phyloP scores from a whole-genome alignment of 2,888 invertebrate genomes.

The Ctena decussata region DNA sequence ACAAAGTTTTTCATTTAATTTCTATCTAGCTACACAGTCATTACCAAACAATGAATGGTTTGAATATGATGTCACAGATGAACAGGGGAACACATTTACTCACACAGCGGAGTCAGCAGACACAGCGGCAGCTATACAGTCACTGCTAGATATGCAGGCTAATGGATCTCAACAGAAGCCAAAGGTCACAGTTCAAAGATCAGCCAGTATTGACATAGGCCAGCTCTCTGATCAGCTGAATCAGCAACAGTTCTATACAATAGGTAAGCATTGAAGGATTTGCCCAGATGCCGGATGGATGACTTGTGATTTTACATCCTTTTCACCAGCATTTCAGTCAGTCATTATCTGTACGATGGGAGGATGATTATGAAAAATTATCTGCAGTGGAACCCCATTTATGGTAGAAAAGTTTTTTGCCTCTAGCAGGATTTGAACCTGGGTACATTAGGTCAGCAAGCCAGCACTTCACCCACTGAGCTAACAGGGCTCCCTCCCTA shows the following conservation, averaged over 20 bases:
- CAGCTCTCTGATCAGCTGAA: conserved; percentile 73
- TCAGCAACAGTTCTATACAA: conserved; percentile 75
- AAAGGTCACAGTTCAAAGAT: conserved; percentile 72
- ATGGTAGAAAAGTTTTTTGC: too few relatives aligned
- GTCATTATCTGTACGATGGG: too few relatives aligned
- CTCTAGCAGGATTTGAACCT: too few relatives aligned
- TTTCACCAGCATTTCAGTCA: too few relatives aligned
- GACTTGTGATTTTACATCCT: too few relatives aligned
- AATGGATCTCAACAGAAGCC: conserved; percentile 55
- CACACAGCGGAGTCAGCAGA: conserved; percentile 71
- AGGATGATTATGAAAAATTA: too few relatives aligned
- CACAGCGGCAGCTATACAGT: conserved; percentile 76
- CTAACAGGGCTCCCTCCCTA: too few relatives aligned
- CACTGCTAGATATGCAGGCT: conserved; percentile 76
- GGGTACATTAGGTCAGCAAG: too few relatives aligned
- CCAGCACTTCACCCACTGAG: too few relatives aligned
- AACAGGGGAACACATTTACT: conserved; percentile 69
- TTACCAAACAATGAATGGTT: conserved; percentile 82
- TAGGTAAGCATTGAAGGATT: conserved; percentile 74
- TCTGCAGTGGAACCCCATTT: too few relatives aligned
- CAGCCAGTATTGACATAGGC: conserved; percentile 69
- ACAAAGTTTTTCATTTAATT: too few relatives aligned
- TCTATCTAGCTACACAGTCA: conserved; percentile 34
- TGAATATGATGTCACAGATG: conserved; percentile 81
- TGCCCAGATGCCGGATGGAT: too few relatives aligned